phyloP scores from a whole-genome alignment of 2,113 vertebrate species.

The Strix aluco region DNA sequence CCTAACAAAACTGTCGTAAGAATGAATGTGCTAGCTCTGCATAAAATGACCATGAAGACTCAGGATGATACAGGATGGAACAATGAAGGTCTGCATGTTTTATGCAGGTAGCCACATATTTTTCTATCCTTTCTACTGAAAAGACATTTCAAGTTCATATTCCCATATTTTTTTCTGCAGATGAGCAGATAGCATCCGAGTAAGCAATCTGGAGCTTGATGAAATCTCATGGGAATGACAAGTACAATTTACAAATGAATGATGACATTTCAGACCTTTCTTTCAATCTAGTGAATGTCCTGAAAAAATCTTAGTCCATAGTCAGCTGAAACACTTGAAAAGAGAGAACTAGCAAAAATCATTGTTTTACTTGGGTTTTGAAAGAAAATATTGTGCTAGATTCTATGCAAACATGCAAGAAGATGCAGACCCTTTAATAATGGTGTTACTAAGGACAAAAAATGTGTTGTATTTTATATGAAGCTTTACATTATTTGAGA shows the following conservation, averaged over 20 bases:
- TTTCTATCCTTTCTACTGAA: conserved; percentile 8
- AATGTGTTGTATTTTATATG: not conserved
- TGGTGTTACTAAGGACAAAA: not conserved
- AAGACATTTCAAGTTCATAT: conserved; percentile 67
- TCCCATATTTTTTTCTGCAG: conserved; percentile 57
- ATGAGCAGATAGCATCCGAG: conserved; percentile 66
- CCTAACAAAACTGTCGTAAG: not conserved
- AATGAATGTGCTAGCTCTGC: conserved; percentile 20
- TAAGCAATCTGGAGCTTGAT: not conserved
- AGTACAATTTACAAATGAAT: conserved; percentile 12
- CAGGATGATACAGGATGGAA: not conserved
- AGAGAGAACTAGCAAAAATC: not conserved
- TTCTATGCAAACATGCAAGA: not conserved
- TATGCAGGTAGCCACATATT: not conserved
- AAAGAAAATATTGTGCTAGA: not conserved
- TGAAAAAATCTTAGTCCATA: not conserved
- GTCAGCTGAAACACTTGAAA: not conserved
- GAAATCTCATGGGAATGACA: not conserved
- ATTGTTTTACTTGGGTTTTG: not conserved
- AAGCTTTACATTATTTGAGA: not conserved
- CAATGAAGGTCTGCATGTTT: not conserved
- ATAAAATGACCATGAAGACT: not conserved
- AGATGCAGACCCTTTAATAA: not conserved
- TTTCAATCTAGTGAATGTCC: not conserved
- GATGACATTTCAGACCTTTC: conserved; percentile 12